Base-by-base conservation (phyloP, 2,888 invertebrate species). In the Erynnis tages region DNA sequence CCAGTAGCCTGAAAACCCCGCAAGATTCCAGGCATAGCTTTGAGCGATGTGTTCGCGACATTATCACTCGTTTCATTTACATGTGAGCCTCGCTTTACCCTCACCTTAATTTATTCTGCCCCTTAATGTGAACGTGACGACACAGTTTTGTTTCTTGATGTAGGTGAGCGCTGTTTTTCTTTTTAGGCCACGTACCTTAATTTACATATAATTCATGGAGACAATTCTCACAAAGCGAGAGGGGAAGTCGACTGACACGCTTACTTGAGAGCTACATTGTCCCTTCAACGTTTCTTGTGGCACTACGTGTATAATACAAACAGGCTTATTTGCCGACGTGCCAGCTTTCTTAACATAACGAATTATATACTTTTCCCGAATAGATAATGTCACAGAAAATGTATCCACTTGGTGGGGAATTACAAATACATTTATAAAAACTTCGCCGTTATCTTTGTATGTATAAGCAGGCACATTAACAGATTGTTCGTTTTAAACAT, bases 131-230 rank as follows among this genome's bases (percentile, higher is more conserved):
- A 29, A 50, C 50, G 50, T 50, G 50, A 43, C 43, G 50, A 43
- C 50, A 50, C 50, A 50, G 50, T 50, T 50, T 50, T 50, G 50
- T 50, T 50, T 50, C 50, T 50, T 50, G 50, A 50, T 50, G 50
- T 50, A 50, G 50, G 50, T 43, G 50, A 50, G 19, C 49, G 35
- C 34, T 49, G 41, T 35, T 46, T 49, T 49, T 41, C 49, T 50
- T 50, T 50, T 50, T 50, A 43, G 50, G 50, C 50, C 50, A 43
- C 50, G 50, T 50, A 50, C 34, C 43, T 43, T 50, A 50, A 50
- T 50, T 50, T 43, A 35, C 50, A 50, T 50, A 43, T 50, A 50
- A 43, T 50, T 50, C 50, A 49, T 49, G 34, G 34, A 50, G 32
- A 50, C 34, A 48, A 48, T 48, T 38, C 38, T 34, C 41, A 43